phyloP scores from a whole-genome alignment of 2,888 invertebrate genomes.

The Drosophila hamatofila region DNA sequence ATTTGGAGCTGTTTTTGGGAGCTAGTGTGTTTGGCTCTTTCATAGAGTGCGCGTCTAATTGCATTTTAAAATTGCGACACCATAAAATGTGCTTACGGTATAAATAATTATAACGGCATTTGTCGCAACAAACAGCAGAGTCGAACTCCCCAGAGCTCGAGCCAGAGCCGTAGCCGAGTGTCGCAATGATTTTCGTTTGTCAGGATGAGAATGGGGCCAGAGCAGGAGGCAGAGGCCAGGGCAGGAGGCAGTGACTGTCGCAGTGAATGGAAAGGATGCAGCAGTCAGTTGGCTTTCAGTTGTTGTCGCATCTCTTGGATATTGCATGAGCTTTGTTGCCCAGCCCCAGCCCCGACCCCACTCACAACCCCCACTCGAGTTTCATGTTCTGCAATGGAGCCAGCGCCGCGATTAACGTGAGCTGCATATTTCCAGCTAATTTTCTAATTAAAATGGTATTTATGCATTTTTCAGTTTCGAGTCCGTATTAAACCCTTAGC shows the following conservation, averaged over 20 bases:
- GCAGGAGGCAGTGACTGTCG: neutral
- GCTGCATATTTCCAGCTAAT: conserved; percentile 85
- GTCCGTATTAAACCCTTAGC: conserved; percentile 65
- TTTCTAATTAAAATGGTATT: conserved; percentile 86
- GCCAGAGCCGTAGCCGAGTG: conserved; percentile 37
- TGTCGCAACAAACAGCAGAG: conserved; percentile 75
- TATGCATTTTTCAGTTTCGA: conserved; percentile 83
- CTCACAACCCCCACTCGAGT: conserved; percentile 35
- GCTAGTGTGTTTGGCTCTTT: conserved; percentile 38
- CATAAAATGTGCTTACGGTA: conserved; percentile 84
- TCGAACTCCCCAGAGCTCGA: conserved; percentile 57
- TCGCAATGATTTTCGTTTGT: conserved; percentile 75
- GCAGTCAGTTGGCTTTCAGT: conserved; percentile 58
- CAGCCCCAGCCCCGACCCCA: neutral
- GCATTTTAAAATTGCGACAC: conserved; percentile 83
- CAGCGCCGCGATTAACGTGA: conserved; percentile 84
- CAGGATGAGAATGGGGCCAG: conserved; percentile 42
- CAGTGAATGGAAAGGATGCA: conserved; percentile 24
- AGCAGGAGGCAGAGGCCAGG: neutral
- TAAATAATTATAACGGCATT: conserved; percentile 83
- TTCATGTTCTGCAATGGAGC: conserved; percentile 51
- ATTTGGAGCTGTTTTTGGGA: conserved; percentile 35
- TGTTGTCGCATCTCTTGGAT: conserved; percentile 79
- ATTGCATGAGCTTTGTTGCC: conserved; percentile 72
- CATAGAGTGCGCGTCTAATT: conserved; percentile 79